A percentile compares a stretch with the other conserved stretches of the same genome.
phyloP scores from a whole-genome alignment of 2,113 vertebrate genomes.

The Phrynocephalus versicolor region DNA sequence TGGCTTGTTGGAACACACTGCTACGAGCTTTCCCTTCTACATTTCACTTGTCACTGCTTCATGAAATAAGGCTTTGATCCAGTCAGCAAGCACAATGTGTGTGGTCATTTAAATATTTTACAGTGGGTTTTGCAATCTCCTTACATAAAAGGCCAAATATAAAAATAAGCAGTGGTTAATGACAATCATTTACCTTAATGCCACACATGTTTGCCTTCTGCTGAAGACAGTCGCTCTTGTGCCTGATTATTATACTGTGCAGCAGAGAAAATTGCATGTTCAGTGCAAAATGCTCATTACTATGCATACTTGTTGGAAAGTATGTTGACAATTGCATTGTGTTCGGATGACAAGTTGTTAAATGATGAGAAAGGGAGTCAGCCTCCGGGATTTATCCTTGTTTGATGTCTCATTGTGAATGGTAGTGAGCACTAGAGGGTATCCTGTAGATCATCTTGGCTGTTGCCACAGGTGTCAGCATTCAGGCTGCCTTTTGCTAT shows the following conservation, averaged over 20 bases:
- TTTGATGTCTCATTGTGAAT: no score
- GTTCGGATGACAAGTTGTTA: no score
- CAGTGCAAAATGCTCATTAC: no score
- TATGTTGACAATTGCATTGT: no score
- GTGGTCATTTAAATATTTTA: slow-evolving; percentile 2
- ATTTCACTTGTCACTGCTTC: slow-evolving; percentile 13
- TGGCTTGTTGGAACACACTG: neutral
- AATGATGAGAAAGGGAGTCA: no score
- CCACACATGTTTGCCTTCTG: neutral
- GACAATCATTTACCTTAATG: slow-evolving; percentile 35
- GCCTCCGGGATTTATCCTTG: no score
- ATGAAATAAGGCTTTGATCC: slow-evolving; percentile 7
- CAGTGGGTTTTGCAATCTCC: slow-evolving; percentile 20
- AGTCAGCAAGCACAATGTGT: neutral
- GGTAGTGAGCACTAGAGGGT: no score
- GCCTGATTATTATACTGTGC: neutral
- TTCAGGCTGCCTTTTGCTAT: no score
- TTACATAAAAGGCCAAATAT: slow-evolving; percentile 15
- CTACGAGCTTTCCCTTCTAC: slow-evolving; percentile 4
- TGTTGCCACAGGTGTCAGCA: no score
- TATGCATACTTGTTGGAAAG: no score
- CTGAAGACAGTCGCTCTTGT: neutral
- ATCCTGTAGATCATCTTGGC: no score
- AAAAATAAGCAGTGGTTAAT: slow-evolving; percentile 29
- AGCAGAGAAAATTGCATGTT: neutral